These are phyloP conservation scores for Ennomos fuscantarius DNA, from an alignment of 2,888 invertebrate species.

Conservation along the genomic window DNA sequence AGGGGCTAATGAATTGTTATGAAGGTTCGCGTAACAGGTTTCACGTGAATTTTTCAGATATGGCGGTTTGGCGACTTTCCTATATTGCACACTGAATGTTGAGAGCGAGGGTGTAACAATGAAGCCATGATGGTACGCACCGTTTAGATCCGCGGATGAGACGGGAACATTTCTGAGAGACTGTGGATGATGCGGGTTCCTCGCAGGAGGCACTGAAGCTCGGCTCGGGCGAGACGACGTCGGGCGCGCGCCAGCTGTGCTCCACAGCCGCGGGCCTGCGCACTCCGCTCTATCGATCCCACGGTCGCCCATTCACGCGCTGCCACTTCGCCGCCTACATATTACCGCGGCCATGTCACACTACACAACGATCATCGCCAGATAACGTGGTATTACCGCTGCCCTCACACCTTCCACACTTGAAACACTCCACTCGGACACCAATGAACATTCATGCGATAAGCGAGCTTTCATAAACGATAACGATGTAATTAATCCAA, in stretches of 20 bases:
- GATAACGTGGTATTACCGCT: conserved; percentile 76
- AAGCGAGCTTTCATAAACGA: conserved; percentile 38
- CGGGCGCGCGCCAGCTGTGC: conserved; percentile 73
- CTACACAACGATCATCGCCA: conserved; percentile 74
- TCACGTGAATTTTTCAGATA: conserved; percentile 51
- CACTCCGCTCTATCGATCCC: conserved; percentile 79
- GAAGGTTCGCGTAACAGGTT: conserved; percentile 71
- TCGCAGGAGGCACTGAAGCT: conserved; percentile 63
- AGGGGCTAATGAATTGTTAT: conserved; percentile 58
- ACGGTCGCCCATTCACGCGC: conserved; percentile 73
- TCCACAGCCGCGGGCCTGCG: conserved; percentile 65
- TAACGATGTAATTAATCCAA: conserved; percentile 25
- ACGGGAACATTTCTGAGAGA: conserved; percentile 67
- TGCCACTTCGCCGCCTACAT: conserved; percentile 76
- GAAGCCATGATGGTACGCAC: conserved; percentile 56
- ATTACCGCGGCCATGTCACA: conserved; percentile 57
- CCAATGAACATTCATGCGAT: conserved; percentile 56
- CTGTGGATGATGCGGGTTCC: conserved; percentile 62
- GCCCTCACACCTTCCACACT: conserved; percentile 59
- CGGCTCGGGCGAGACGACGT: conserved; percentile 56
- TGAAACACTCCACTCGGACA: conserved; percentile 61
- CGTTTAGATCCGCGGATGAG: conserved; percentile 69
- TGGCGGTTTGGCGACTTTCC: conserved; percentile 59
- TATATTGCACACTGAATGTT: background rate
- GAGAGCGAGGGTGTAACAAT: conserved; percentile 1